A percentile compares a stretch with the other conserved stretches of the same genome.
These are phyloP conservation scores for Drosophila bocqueti DNA, from an alignment of 1,140 invertebrate species.

Conservation along the genomic window DNA sequence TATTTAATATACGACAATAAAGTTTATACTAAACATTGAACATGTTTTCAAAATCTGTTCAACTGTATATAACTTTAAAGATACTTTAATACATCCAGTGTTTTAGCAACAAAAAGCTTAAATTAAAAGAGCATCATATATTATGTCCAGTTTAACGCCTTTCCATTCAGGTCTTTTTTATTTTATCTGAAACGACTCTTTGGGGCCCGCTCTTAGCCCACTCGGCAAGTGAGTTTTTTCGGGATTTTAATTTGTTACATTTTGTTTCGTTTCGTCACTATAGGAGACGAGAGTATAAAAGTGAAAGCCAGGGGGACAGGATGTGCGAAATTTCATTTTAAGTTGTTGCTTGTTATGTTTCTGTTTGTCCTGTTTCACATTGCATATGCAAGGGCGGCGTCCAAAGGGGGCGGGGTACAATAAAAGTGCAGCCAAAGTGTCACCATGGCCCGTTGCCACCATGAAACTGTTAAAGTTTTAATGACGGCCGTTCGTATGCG, in stretches of 20 bases:
- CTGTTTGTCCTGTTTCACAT: slow-evolving; percentile 43
- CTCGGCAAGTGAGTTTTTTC: slow-evolving; percentile 40
- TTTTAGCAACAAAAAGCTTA: neutral
- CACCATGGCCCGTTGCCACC: slow-evolving; percentile 62
- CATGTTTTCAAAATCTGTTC: too few relatives aligned
- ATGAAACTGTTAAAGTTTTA: slow-evolving; percentile 80
- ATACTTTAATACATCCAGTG: neutral
- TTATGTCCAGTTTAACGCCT: neutral
- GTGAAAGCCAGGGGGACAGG: slow-evolving; percentile 59
- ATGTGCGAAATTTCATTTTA: slow-evolving; percentile 67
- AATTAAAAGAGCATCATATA: slow-evolving; percentile 17
- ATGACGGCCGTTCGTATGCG: slow-evolving; percentile 54
- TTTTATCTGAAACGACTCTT: slow-evolving; percentile 19
- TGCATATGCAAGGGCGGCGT: slow-evolving; percentile 39
- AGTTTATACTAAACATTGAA: too few relatives aligned
- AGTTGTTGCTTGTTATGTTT: slow-evolving; percentile 59
- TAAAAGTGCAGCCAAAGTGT: slow-evolving; percentile 62
- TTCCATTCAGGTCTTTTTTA: neutral
- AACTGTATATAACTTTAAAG: too few relatives aligned
- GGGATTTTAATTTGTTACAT: slow-evolving; percentile 70
- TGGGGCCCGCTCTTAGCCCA: slow-evolving; percentile 12
- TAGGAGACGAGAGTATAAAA: slow-evolving; percentile 22
- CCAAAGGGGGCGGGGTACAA: slow-evolving; percentile 3
- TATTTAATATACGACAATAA: too few relatives aligned
- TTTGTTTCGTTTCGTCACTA: slow-evolving; percentile 28